Conservation (phyloP, 2,888 invertebrate genomes). For the Hedya salicella region DNA sequence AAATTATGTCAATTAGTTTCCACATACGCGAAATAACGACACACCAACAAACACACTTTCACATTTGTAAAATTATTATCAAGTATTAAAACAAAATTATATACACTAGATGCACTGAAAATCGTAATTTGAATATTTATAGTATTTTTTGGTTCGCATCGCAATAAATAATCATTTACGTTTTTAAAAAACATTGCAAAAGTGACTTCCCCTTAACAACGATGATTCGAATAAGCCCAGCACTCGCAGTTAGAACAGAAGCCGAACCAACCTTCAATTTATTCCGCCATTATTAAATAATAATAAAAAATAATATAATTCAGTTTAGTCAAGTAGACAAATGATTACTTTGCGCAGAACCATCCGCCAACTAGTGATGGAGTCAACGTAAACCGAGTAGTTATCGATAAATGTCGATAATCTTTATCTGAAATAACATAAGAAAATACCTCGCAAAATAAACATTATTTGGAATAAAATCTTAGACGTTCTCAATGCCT, state of each 20-base stretch:
- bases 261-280: conserved; percentile 75
- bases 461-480: no score
- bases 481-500: no score
- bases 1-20: no score
- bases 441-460: background rate
- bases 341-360: conserved; percentile 78
- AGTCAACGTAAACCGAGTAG: background rate
- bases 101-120: no score
- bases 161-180: no score
- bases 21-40: no score
- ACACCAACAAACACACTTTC: no score
- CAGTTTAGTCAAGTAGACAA: conserved; percentile 84
- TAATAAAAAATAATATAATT: conserved; percentile 83
- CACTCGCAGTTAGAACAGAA: conserved; percentile 72
- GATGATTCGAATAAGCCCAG: conserved; percentile 69
- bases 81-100: no score
- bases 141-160: no score
- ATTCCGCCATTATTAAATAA: conserved; percentile 74
- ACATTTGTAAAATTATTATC: no score
- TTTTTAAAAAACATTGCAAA: background rate
- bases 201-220: conserved; percentile 64
- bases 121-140: no score
- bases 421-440: background rate
- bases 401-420: background rate
- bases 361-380: conserved; percentile 57